These are phyloP conservation scores for Gambelia wislizenii DNA, from an alignment of 2,797 vertebrate species.

Conservation along the genomic window DNA sequence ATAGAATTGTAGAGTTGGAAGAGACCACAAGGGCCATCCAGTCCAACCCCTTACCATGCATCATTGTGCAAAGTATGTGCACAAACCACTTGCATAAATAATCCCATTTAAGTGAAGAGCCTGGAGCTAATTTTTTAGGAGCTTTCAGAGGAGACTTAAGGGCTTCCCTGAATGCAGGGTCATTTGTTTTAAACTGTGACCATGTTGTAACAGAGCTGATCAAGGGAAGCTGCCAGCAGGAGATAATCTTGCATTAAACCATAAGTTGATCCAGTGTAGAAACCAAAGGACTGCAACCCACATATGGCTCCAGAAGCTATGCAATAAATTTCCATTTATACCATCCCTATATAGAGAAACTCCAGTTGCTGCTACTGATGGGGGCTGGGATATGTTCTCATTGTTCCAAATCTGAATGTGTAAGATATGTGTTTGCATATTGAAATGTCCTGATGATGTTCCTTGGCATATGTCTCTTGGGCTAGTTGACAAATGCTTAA, in stretches of 20 bases:
- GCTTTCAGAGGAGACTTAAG: background rate
- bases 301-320: background rate
- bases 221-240: background rate
- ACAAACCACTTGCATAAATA: background rate
- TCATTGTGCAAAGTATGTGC: background rate
- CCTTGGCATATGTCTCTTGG: background rate
- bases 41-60: no score
- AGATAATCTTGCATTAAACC: background rate
- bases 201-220: background rate
- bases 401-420: background rate
- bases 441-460: background rate
- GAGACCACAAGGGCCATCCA: no score
- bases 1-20: no score
- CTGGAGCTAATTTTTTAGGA: background rate
- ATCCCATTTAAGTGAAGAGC: background rate
- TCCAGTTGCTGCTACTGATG: background rate
- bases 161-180: background rate
- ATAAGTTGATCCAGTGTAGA: background rate
- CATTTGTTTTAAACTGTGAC: background rate
- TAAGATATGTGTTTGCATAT: background rate
- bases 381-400: background rate
- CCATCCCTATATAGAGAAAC: background rate
- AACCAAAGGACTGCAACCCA: no score
- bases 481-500: background rate
- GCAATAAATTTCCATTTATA: background rate